These are phyloP conservation scores for Cydia pomonella DNA, from an alignment of 1,140 invertebrate genomes.

Conservation along the genomic window DNA sequence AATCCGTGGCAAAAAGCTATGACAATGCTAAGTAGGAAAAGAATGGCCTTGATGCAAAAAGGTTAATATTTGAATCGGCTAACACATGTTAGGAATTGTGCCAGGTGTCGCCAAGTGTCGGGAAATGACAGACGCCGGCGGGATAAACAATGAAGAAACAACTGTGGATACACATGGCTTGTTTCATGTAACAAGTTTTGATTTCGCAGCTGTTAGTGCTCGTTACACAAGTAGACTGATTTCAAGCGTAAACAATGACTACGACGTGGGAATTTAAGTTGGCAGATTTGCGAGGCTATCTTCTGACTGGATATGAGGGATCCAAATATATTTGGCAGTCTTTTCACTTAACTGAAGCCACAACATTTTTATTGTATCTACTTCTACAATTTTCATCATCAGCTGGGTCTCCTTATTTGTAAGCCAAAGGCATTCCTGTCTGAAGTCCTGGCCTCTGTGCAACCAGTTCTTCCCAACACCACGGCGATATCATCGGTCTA, in stretches of 20 bases:
- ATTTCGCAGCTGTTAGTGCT: constrained; percentile 20
- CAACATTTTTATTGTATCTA: too few relatives aligned
- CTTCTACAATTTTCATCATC: too few relatives aligned
- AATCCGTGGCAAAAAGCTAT: not conserved
- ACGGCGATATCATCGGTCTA: too few relatives aligned
- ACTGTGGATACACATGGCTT: constrained; percentile 5
- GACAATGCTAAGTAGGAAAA: not conserved
- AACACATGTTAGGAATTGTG: constrained; percentile 8
- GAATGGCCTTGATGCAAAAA: not conserved
- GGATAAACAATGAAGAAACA: constrained; percentile 16
- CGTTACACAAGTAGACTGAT: not conserved
- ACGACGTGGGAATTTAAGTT: constrained; percentile 8
- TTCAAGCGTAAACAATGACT: not conserved
- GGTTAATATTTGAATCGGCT: not conserved
- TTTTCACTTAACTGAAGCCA: not conserved
- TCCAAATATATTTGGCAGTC: not conserved
- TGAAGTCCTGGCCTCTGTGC: too few relatives aligned
- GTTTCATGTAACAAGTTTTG: not conserved
- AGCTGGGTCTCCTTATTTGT: too few relatives aligned
- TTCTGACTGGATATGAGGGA: not conserved
- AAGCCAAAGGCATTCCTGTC: too few relatives aligned
- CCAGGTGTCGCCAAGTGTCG: constrained; percentile 1
- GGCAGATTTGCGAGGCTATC: not conserved
- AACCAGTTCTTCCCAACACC: too few relatives aligned
- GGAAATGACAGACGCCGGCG: not conserved